phyloP scores from a whole-genome alignment of 1,140 invertebrate genomes.

The Reticulitermes speratus region DNA sequence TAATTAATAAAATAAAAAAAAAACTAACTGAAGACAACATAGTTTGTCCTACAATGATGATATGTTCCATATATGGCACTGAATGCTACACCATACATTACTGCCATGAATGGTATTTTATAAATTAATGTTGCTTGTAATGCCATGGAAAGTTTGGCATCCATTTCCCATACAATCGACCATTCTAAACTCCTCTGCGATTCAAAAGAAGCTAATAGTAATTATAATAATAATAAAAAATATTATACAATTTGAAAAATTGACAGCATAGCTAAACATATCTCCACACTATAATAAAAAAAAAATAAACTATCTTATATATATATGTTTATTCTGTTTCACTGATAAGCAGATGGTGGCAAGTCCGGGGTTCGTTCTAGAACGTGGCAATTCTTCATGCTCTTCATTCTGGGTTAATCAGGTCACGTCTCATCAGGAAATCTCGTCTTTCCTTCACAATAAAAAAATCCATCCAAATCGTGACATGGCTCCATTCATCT shows the following conservation, averaged over 20 bases:
- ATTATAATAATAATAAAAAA: background rate
- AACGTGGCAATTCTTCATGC: background rate
- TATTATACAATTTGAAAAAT: slow-evolving; percentile 14
- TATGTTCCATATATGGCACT: too few relatives aligned
- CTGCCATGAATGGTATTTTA: too few relatives aligned
- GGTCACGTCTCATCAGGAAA: background rate
- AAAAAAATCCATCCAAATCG: background rate
- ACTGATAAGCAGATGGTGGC: slow-evolving; percentile 30
- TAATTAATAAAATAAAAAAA: too few relatives aligned
- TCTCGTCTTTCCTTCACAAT: background rate
- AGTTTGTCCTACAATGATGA: too few relatives aligned
- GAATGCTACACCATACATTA: too few relatives aligned
- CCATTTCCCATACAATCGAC: background rate
- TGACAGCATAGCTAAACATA: slow-evolving; percentile 32
- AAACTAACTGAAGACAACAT: too few relatives aligned
- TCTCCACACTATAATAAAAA: slow-evolving; percentile 30
- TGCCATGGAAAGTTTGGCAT: background rate
- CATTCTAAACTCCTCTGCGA: background rate
- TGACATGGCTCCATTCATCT: background rate
- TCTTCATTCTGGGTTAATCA: background rate
- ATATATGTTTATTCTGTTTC: slow-evolving; percentile 27
- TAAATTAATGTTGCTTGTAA: background rate
- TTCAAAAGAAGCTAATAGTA: background rate
- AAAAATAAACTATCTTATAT: slow-evolving; percentile 32
- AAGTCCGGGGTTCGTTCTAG: slow-evolving; percentile 27